Evolutionary conservation across 2,113 vertebrate genomes (phyloP).

Genomic region (Apeltes quadracus): DNA sequence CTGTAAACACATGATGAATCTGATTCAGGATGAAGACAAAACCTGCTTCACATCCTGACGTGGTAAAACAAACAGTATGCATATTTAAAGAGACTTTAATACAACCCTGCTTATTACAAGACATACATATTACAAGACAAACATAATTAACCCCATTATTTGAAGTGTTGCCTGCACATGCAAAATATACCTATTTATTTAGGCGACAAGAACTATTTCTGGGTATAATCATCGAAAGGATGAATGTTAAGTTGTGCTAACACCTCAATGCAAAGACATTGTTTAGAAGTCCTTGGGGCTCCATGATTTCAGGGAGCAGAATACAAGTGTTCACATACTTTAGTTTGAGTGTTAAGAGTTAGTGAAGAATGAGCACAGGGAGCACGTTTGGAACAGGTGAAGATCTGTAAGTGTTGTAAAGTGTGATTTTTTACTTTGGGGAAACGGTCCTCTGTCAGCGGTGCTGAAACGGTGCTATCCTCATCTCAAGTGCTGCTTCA

Average conservation of each 20-base stretch:
- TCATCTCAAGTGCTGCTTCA: conserved; percentile 86
- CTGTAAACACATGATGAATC: background rate
- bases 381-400: conserved; percentile 52
- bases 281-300: background rate
- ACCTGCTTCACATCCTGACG: background rate
- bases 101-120: too few relatives aligned
- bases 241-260: background rate
- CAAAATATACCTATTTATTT: background rate
- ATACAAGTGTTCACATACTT: background rate
- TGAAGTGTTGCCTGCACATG: background rate
- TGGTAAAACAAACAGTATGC: background rate
- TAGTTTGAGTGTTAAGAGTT: background rate
- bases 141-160: background rate
- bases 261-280: background rate
- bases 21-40: background rate
- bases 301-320: background rate
- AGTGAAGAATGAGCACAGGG: conserved; percentile 50
- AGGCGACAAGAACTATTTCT: background rate
- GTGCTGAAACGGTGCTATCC: conserved; percentile 82
- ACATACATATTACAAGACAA: background rate
- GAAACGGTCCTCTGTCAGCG: conserved; percentile 70
- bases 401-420: conserved; percentile 77
- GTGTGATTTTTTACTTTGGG: conserved; percentile 82
- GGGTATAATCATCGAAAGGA: background rate
- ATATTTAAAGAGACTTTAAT: background rate